Base-by-base conservation (phyloP, 1,140 invertebrate genomes). In the Chironomus tepperi region DNA sequence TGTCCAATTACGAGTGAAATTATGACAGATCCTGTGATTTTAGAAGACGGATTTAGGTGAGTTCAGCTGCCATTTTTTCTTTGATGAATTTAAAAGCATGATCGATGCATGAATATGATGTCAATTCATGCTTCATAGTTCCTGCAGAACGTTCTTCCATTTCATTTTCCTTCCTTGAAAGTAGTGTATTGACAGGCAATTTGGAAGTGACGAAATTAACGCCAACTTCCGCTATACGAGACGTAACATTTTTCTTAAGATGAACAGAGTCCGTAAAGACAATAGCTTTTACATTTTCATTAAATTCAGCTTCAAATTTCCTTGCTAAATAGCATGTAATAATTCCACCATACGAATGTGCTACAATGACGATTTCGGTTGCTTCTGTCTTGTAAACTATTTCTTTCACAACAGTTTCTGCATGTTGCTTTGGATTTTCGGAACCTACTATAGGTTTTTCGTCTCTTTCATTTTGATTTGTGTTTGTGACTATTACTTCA, bases 1-100 rank as follows among this genome's bases (percentile, higher is more conserved):
- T 94, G 92, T 83, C 92, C 92, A 10, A 93, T 94, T 19, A 93
- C 91, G 0, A 89, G 91, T 73, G 90, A 93, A 78, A 84, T 93
- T 34, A 93, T 93, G 90, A 85, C 84, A 75, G 89, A 93, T 79
- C 91, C 92, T 15, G 91, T 93, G 6, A 87, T 86, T 42, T 91
- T 89, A 78, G 83, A 86, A 78, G 92, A 94, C 85, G 91, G 91
- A 34, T 91, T 90, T 34, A 34, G 24, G 24, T 34, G 24, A 34
- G 24, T 34, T 34, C n/a, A n/a, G n/a, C n/a, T 34, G 24, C 1
- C 5, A 34, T 34, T 34, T 34, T 83, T 16, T 83, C 77, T 75
- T 86, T 81, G 0, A 87, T 75, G 75, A 83, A 87, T 74, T 82
- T 81, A 75, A 87, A 87, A 34, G 87, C 78, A 9, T 85, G 85